A percentile compares a stretch with the other conserved stretches of the same genome.
phyloP scores from a whole-genome alignment of 2,888 invertebrate species.

The Dicranocentrus wangi region DNA sequence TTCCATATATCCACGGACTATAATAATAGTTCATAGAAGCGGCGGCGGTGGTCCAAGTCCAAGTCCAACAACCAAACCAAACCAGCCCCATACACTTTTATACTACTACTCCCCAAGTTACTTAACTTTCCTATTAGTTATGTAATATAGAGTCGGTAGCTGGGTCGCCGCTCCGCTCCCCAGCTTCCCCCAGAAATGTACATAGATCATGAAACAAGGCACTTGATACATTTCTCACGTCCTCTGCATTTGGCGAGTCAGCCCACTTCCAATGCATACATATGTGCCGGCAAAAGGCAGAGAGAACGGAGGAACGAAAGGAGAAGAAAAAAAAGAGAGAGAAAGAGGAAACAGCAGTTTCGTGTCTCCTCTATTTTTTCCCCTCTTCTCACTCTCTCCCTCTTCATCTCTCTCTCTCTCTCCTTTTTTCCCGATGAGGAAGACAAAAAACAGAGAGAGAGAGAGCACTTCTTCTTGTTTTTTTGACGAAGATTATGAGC shows the following conservation, averaged over 20 bases:
- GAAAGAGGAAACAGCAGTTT: slow-evolving; percentile 57
- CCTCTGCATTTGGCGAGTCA: slow-evolving; percentile 63
- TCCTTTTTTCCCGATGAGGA: slow-evolving; percentile 30
- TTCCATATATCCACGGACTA: too few relatives aligned
- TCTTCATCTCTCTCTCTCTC: not conserved
- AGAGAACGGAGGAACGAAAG: slow-evolving; percentile 3
- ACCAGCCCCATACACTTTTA: too few relatives aligned
- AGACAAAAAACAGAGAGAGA: slow-evolving; percentile 37
- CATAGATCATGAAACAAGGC: slow-evolving; percentile 64
- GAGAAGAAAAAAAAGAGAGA: not conserved
- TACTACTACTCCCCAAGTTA: too few relatives aligned
- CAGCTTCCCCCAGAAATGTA: slow-evolving; percentile 49
- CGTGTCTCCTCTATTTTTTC: slow-evolving; percentile 40
- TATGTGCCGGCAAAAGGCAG: slow-evolving; percentile 44
- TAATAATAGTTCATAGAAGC: too few relatives aligned
- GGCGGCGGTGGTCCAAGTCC: too few relatives aligned
- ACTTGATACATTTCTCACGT: slow-evolving; percentile 70
- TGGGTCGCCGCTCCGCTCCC: slow-evolving; percentile 18
- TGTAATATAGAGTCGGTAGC: slow-evolving; percentile 34
- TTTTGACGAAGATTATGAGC: slow-evolving; percentile 54
- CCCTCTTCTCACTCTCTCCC: slow-evolving; percentile 15
- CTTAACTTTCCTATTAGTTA: slow-evolving; percentile 25
- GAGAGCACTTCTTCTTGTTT: slow-evolving; percentile 41
- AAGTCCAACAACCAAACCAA: too few relatives aligned
- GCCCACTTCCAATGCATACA: slow-evolving; percentile 54